A percentile compares a stretch with the other conserved stretches of the same genome.
phyloP scores from a whole-genome alignment of 92 coral and sea anemone species.

The Chrysogorgia sp. region DNA sequence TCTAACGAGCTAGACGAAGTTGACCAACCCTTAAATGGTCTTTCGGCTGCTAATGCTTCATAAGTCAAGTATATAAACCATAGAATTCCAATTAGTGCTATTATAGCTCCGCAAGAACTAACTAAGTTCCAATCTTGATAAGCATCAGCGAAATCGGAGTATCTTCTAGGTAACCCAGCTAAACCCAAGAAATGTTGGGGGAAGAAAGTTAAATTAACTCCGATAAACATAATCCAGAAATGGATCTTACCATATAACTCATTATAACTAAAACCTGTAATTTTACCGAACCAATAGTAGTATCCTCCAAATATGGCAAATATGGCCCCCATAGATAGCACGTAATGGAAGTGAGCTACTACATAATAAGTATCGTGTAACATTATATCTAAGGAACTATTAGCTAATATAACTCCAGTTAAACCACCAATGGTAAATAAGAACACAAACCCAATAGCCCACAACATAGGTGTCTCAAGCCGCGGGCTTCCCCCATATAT shows the following conservation, averaged over 20 bases:
- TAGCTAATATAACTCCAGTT: slow-evolving; percentile 80
- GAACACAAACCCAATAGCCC: slow-evolving; percentile 84
- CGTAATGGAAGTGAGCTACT: slow-evolving; percentile 85
- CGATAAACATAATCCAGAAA: slow-evolving; percentile 82
- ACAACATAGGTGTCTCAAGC: slow-evolving; percentile 77
- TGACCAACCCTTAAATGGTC: slow-evolving; percentile 66
- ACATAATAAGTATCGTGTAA: slow-evolving; percentile 89
- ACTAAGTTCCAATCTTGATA: slow-evolving; percentile 79
- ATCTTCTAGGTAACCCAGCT: slow-evolving; percentile 83
- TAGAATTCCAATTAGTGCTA: slow-evolving; percentile 70
- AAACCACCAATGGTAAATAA: slow-evolving; percentile 83
- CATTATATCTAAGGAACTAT: slow-evolving; percentile 75
- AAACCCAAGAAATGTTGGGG: slow-evolving; percentile 86
- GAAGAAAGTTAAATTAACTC: slow-evolving; percentile 84
- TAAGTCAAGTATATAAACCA: slow-evolving; percentile 71
- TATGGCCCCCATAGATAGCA: slow-evolving; percentile 82
- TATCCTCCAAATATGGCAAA: slow-evolving; percentile 83
- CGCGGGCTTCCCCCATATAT: slow-evolving; percentile 75
- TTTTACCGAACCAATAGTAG: slow-evolving; percentile 79
- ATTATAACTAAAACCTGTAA: slow-evolving; percentile 79
- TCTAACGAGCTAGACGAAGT: slow-evolving; percentile 73
- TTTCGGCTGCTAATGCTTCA: slow-evolving; percentile 69
- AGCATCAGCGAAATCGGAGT: slow-evolving; percentile 79
- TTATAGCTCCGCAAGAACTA: slow-evolving; percentile 70
- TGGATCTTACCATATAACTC: slow-evolving; percentile 75